These are phyloP conservation scores for Myathropa florea DNA, from an alignment of 2,888 invertebrate species.

Conservation along the genomic window DNA sequence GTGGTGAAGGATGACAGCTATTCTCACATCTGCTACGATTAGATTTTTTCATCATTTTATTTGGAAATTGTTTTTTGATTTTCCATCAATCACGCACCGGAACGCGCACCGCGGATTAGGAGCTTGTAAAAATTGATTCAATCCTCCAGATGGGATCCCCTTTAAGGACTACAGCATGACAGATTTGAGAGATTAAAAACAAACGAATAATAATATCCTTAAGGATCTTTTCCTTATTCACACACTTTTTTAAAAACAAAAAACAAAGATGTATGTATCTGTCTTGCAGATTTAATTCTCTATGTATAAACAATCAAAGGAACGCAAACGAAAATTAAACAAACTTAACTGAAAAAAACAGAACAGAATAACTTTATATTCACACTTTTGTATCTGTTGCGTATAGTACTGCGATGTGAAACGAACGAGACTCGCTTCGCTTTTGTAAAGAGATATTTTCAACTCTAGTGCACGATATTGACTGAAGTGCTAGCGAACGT, in stretches of 20 bases:
- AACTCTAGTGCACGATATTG: constrained; percentile 66
- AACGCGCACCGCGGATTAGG: background rate
- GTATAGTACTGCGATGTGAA: constrained; percentile 39
- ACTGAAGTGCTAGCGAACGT: constrained; percentile 64
- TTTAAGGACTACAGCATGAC: constrained; percentile 66
- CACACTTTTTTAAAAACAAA: too few species aligned
- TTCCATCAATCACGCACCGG: background rate
- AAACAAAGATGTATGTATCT: background rate
- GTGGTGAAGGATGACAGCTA: constrained; percentile 27
- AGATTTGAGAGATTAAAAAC: constrained; percentile 1
- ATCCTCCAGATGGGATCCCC: constrained; percentile 26
- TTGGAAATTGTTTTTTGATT: background rate
- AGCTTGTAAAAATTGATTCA: background rate
- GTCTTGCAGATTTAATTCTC: background rate
- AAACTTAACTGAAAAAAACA: constrained; percentile 28
- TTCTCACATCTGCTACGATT: constrained; percentile 31
- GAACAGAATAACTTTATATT: background rate
- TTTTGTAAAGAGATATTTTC: constrained; percentile 45
- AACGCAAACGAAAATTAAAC: constrained; percentile 36
- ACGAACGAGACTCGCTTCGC: constrained; percentile 24
- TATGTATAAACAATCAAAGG: constrained; percentile 1
- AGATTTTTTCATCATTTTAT: constrained; percentile 50
- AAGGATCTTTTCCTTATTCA: background rate
- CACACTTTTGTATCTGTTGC: constrained; percentile 62
- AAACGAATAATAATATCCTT: background rate